Evolutionary conservation across 2,797 vertebrate genomes (phyloP), one percentile per base, ranked within the genome.

Genomic region (Coluber constrictor): DNA sequence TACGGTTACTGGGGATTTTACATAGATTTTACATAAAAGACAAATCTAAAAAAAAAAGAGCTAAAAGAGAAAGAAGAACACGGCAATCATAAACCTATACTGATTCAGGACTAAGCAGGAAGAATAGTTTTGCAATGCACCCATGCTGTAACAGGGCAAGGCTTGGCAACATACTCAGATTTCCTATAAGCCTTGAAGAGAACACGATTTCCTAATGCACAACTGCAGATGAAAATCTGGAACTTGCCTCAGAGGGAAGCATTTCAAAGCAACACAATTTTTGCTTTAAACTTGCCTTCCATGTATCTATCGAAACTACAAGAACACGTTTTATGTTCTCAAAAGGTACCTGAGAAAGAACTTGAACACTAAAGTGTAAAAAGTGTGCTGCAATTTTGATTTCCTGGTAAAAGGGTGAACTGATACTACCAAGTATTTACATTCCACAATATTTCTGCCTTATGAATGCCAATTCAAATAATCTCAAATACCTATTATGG

Each of bases 81-180:
- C 66, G 55, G 32, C 70, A 91, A 92, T 92, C 92, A 93, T 90
- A 95, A 92, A 25, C 51, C 25, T 43, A 88, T 55, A 47, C 2
- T 8, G 70, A 63, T 88, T 92, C 91, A 93, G 43, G 6, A 43
- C 20, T 32, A 87, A 90, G 25, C 5, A 74, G 55, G 59, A 56
- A 90, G 29, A 32, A 79, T 6, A 20, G 9, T 70, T 90, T 57
- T 47, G 74, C 59, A 90, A 66, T 2, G 10, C 37, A 90, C 56
- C 56, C 8, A 56, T 27, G n/a, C 29, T 63, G 29, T 60, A 55
- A 32, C 7, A 27, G 61, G 47, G 32, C 20, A 92, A 55, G 3
- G 18, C 32, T 55, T 43, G 10, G 47, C 88, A 95, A 90, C 10
- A 47, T 86, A 93, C 66, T 56, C 7, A 23, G 23, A 37, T 56